A percentile compares a stretch with the other conserved stretches of the same genome.
Evolutionary conservation across 2,797 vertebrate genomes (phyloP).

Genomic region (Margarornis squamiger): DNA sequence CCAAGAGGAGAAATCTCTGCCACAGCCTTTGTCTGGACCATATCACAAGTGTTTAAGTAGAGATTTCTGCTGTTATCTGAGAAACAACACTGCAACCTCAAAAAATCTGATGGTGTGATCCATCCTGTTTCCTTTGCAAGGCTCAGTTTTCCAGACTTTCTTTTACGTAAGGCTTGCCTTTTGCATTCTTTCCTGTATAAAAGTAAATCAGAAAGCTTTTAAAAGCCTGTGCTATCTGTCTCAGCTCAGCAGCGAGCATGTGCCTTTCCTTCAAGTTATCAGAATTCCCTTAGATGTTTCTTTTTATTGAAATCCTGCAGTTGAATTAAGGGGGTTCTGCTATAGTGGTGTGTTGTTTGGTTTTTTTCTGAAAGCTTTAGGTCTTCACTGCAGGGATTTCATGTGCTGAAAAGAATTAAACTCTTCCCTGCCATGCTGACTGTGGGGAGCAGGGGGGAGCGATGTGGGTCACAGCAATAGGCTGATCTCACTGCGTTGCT

Average conservation of each 20-base stretch:
- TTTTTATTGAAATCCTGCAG: neutral
- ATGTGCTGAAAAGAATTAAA: neutral
- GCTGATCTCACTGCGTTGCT: neutral
- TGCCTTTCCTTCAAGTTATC: neutral
- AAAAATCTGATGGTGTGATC: neutral
- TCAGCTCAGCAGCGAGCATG: neutral
- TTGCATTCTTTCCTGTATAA: neutral
- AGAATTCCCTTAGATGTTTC: neutral
- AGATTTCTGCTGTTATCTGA: neutral
- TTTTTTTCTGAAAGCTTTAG: neutral
- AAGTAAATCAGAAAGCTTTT: neutral
- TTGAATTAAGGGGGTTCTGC: neutral
- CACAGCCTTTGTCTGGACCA: neutral
- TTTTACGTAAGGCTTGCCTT: neutral
- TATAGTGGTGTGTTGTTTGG: neutral
- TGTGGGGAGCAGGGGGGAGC: fast-evolving
- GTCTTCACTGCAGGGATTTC: neutral
- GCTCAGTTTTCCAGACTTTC: neutral
- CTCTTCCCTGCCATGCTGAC: neutral
- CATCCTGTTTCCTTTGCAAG: neutral
- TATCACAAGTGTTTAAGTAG: neutral
- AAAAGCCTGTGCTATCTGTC: neutral
- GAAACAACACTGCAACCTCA: neutral
- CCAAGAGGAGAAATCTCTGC: neutral
- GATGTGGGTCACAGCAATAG: neutral